Conservation (phyloP, 2,797 vertebrate genomes). For the Morelia viridis region DNA sequence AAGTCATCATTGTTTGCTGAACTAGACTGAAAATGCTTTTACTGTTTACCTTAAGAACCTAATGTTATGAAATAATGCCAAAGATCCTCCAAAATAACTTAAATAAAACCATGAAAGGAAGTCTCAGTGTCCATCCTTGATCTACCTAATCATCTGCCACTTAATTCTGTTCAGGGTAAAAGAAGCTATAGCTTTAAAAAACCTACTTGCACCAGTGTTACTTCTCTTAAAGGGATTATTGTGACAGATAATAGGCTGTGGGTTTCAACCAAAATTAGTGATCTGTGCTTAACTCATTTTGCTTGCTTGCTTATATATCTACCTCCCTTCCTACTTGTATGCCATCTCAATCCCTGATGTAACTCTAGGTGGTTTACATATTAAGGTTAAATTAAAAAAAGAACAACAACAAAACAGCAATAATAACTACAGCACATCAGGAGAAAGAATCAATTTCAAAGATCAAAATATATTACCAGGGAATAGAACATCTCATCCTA, state of each 20-base stretch:
- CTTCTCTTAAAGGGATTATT: slow-evolving; percentile 2
- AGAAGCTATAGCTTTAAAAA: neutral
- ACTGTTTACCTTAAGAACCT: neutral
- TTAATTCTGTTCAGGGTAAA: neutral
- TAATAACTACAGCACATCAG: neutral
- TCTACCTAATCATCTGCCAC: neutral
- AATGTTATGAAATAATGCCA: neutral
- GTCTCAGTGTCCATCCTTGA: neutral
- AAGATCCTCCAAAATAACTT: neutral
- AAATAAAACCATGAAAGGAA: neutral
- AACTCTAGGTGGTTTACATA: neutral
- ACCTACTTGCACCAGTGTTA: neutral
- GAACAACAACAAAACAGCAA: neutral
- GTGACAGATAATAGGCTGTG: neutral
- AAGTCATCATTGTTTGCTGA: neutral
- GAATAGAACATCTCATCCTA: neutral
- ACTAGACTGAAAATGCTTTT: neutral
- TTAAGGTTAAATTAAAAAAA: neutral
- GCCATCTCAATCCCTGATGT: neutral
- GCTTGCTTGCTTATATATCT: neutral
- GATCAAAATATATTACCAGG: neutral
- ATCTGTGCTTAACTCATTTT: neutral
- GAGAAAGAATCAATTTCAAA: neutral
- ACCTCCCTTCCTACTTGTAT: neutral
- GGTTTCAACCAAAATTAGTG: neutral